phyloP scores from a whole-genome alignment of 1,140 invertebrate genomes.

The Bombus pascuorum region DNA sequence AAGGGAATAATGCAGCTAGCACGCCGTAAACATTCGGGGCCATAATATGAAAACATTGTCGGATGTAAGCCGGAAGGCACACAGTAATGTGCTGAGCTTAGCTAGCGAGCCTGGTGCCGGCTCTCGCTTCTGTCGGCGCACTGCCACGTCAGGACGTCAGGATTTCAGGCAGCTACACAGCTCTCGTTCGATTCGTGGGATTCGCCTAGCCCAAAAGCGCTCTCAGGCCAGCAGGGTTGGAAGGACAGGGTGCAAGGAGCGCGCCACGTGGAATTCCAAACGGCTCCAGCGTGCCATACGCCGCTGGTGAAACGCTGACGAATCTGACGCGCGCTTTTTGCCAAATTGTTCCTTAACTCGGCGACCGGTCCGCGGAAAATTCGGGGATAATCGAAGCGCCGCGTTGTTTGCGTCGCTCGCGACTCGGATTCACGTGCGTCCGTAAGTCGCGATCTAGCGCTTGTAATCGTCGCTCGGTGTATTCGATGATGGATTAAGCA shows the following conservation, averaged over 20 bases:
- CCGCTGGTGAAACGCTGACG: slow-evolving; percentile 32
- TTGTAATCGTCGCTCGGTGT: neutral
- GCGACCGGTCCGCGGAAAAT: slow-evolving; percentile 32
- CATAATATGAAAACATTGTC: slow-evolving; percentile 78
- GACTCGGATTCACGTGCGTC: neutral
- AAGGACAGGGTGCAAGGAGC: slow-evolving; percentile 52
- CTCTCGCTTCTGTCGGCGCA: slow-evolving; percentile 56
- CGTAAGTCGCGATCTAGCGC: neutral
- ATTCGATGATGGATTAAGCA: slow-evolving; percentile 29
- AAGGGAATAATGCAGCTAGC: slow-evolving; percentile 51
- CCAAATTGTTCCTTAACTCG: slow-evolving; percentile 45
- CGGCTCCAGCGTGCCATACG: neutral
- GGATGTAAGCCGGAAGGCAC: slow-evolving; percentile 73
- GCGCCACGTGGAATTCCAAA: slow-evolving; percentile 3
- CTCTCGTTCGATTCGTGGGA: slow-evolving; percentile 51
- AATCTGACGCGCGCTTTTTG: slow-evolving; percentile 38
- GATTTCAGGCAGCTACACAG: slow-evolving; percentile 63
- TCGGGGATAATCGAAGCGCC: slow-evolving; percentile 36
- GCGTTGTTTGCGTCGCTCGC: slow-evolving; percentile 27
- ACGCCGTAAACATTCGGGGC: slow-evolving; percentile 56
- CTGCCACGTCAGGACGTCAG: slow-evolving; percentile 74
- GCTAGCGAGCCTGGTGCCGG: slow-evolving; percentile 49
- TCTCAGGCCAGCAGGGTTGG: slow-evolving; percentile 40
- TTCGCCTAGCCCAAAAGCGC: slow-evolving; percentile 58
- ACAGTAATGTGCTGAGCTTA: slow-evolving; percentile 79